phyloP scores from a whole-genome alignment of 2,888 invertebrate genomes.

The Mythimna ferrago region DNA sequence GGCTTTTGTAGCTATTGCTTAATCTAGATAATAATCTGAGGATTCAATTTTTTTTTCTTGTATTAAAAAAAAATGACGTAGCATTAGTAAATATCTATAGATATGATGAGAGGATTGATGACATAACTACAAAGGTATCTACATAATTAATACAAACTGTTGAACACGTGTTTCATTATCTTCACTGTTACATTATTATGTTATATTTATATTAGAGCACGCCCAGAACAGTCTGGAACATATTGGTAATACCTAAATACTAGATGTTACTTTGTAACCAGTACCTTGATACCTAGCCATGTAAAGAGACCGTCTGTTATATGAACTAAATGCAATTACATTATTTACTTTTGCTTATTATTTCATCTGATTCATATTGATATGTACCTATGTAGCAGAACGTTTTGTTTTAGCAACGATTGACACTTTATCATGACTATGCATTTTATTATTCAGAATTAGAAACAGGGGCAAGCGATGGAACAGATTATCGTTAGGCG shows the following conservation, averaged over 20 bases:
- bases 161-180: conserved; percentile 15
- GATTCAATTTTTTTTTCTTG: too few relatives aligned
- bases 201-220: conserved; percentile 8
- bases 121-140: too few relatives aligned
- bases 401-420: conserved; percentile 13
- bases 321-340: conserved; percentile 24
- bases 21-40: too few relatives aligned
- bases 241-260: background rate
- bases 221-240: conserved; percentile 29
- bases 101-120: background rate
- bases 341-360: conserved; percentile 22
- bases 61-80: too few relatives aligned
- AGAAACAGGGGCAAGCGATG: background rate
- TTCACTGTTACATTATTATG: background rate
- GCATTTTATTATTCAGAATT: conserved; percentile 1
- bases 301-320: conserved; percentile 14
- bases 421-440: conserved; percentile 1
- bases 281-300: background rate
- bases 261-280: background rate
- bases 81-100: too few relatives aligned
- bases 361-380: conserved; percentile 40
- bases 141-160: conserved; percentile 10
- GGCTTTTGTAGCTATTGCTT: background rate
- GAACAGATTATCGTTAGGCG: background rate
- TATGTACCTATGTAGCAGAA: background rate